Base-by-base conservation (phyloP, 2,888 invertebrate genomes). In the Protodeltote pygarga region DNA sequence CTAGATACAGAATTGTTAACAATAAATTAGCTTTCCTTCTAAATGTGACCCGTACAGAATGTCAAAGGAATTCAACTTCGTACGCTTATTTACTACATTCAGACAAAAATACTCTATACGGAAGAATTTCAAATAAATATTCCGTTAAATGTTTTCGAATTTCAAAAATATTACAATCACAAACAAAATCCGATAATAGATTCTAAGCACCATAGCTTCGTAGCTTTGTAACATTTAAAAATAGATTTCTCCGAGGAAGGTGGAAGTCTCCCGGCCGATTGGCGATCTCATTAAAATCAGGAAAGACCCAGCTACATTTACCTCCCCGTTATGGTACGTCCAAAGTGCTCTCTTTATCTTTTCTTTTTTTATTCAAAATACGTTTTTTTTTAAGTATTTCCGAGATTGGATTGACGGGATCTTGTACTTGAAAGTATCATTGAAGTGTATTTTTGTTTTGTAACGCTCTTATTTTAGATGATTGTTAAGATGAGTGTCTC, bases 251-350 rank as follows among this genome's bases (percentile, higher is more conserved):
- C 48, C 50, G 41, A 48, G 48, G 59, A 31, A 52, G 57, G 45
- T 63, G 52, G n/a, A 52, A 24, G 47, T 14, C 27, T 46, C 49
- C 49, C 52, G 48, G 77, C 75, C 81, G 82, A 85, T 85, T 85
- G 86, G 87, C 78, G 84, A 83, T 82, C 87, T 87, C 87, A 87
- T 87, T 87, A 88, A 87, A 88, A 80, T 75, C 86, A 82, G 87
- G 87, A 88, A 87, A 79, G 67, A 69, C 51, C 68, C 66, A 70
- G 62, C 71, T 74, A 64, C 79, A 78, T 81, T 81, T 78, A 80
- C 77, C 79, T 73, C 68, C 54, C 57, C 67, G 74, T 71, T 67
- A 73, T 62, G 73, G 72, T 50, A 44, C 47, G 38, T 70, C 61
- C 61, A 69, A 73, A 74, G 68, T 64, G 60, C 34, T 69, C 69